Percentiles rank a stretch among this genome's conserved stretches.
phyloP scores from a whole-genome alignment of 2,888 invertebrate genomes.

The Himalopsyche kuldschensis region DNA sequence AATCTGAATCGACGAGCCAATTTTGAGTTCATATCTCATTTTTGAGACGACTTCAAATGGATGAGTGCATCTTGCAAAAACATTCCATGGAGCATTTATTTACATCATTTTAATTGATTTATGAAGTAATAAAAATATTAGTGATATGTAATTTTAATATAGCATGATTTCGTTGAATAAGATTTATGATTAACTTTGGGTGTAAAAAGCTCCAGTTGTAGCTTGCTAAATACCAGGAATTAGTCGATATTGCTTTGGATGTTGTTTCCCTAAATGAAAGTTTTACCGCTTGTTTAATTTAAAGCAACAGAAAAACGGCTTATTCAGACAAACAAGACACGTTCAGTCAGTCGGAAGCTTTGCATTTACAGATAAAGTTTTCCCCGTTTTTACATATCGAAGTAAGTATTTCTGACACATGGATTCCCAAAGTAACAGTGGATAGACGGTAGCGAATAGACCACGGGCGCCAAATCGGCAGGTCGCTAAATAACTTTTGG shows the following conservation, averaged over 20 bases:
- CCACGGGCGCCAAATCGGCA: background rate
- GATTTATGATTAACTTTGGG: background rate
- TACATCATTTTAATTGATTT: too few species aligned
- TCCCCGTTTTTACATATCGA: background rate
- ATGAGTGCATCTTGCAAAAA: too few species aligned
- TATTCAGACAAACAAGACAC: background rate
- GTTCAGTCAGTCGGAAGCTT: background rate
- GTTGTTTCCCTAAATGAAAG: background rate
- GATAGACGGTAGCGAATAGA: background rate
- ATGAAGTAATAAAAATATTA: too few species aligned
- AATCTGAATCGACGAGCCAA: too few species aligned
- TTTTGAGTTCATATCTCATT: too few species aligned
- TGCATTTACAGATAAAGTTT: slow-evolving; percentile 3
- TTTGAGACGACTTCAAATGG: too few species aligned
- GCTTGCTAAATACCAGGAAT: background rate
- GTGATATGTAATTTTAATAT: background rate
- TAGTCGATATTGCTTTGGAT: background rate
- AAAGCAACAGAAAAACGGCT: background rate
- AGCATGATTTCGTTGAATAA: background rate
- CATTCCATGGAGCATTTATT: too few species aligned
- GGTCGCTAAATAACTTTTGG: too few species aligned
- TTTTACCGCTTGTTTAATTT: background rate
- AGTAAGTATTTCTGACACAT: background rate
- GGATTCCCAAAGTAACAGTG: background rate
- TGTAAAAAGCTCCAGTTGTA: background rate